A percentile compares a stretch with the other conserved stretches of the same genome.
These are phyloP conservation scores for Diabrotica virgifera DNA, from an alignment of 1,140 invertebrate genomes.

Conservation along the genomic window DNA sequence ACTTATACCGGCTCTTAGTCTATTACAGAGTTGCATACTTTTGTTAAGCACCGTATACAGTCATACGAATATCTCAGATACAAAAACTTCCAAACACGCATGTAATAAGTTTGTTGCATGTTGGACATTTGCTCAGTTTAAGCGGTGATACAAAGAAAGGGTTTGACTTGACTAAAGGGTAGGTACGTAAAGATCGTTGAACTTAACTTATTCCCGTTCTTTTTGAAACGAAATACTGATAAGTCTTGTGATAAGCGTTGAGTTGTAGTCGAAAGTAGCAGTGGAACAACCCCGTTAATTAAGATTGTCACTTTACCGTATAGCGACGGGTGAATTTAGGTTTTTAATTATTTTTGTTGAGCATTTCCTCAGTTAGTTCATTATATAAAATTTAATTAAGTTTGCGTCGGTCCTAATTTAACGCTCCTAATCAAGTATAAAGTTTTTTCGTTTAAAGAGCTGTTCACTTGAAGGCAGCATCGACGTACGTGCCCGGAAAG, in stretches of 20 bases:
- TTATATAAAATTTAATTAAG: constrained; percentile 53
- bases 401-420: constrained; percentile 50
- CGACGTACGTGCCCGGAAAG: constrained; percentile 34
- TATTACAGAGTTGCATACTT: too few species aligned
- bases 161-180: background rate
- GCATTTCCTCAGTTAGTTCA: constrained; percentile 51
- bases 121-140: background rate
- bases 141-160: background rate
- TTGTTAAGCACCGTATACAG: too few species aligned
- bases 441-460: constrained; percentile 40
- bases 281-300: constrained; percentile 49
- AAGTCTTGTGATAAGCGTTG: constrained; percentile 41
- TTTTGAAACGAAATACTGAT: constrained; percentile 38
- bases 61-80: too few species aligned
- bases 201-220: constrained; percentile 4
- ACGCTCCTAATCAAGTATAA: constrained; percentile 53
- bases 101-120: background rate
- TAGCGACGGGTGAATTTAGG: constrained; percentile 47
- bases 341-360: constrained; percentile 53
- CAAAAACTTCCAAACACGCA: background rate
- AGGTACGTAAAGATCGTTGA: background rate
- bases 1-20: too few species aligned
- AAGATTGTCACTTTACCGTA: constrained; percentile 50
- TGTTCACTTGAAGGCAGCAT: constrained; percentile 31
- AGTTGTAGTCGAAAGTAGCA: constrained; percentile 44